Evolutionary conservation across 1,140 invertebrate species (phyloP), one percentile per base, ranked within the genome.

Genomic region (Pseudachorutes palmiensis): DNA sequence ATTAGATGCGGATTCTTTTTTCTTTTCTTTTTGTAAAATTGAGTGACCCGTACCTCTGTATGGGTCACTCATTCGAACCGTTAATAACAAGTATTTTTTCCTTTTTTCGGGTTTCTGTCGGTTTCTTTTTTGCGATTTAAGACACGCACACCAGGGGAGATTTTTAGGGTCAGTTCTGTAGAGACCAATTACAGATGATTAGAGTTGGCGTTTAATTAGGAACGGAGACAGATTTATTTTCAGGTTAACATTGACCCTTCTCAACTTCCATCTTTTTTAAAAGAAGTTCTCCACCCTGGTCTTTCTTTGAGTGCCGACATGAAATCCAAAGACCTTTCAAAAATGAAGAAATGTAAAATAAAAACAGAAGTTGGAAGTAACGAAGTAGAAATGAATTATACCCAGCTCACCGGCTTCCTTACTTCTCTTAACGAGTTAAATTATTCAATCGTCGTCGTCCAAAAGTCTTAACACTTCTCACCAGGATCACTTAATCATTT

Each of bases 191-290:
- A 70, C 69, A 69, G 33, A 73, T 70, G 48, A 73, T 73, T 73
- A 69, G 71, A 69, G 31, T 66, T 73, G 71, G 69, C 71, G 62
- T 73, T 73, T 73, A 73, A 73, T 73, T 73, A 73, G 69, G 64
- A 70, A 67, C 30, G 66, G 69, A 73, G 71, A 73, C 71, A 73
- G 71, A 73, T 73, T 73, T 73, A 73, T 73, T 70, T 26, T 26
- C 24, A 26, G 51, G 51, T 55, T 22, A 24, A 24, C n/a, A 3
- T 26, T 55, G 51, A 55, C 51, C 51, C 24, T 55, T 55, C 51
- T 26, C 24, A 55, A 5, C 24, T 55, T 24, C 51, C 24, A 16
- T 55, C 51, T 45, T 45, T 45, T n/a, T n/a, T n/a, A n/a, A 45
- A 45, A 45, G 19, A 45, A 9, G 36, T 45, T 45, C 36, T 45